Conservation (phyloP, 2,113 vertebrate genomes). For the Pedetes capensis region DNA sequence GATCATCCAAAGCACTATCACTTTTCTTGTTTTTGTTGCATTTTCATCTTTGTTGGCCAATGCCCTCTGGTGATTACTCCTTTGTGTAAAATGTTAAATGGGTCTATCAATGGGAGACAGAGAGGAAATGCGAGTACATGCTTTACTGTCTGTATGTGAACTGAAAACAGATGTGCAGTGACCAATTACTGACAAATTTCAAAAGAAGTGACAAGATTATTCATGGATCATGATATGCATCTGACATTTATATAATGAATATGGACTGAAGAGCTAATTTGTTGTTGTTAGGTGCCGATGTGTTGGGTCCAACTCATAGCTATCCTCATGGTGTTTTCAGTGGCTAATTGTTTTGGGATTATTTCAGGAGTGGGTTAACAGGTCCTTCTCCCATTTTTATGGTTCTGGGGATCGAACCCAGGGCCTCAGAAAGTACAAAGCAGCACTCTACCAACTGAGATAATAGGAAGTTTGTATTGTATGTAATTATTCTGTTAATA, state of each 20-base stretch:
- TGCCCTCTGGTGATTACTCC: background rate
- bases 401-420: too few species aligned
- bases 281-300: too few species aligned
- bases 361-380: too few species aligned
- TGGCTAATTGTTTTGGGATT: too few species aligned
- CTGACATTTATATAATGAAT: background rate
- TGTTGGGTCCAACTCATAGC: too few species aligned
- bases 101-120: background rate
- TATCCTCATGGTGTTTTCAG: too few species aligned
- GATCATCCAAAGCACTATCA: background rate
- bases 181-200: background rate
- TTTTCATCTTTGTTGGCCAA: background rate
- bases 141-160: background rate
- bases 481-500: background rate
- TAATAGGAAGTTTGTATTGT: background rate
- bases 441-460: too few species aligned
- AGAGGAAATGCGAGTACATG: background rate
- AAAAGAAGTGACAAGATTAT: background rate
- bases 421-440: too few species aligned
- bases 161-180: background rate
- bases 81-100: background rate
- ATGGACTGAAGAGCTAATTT: background rate
- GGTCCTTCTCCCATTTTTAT: too few species aligned
- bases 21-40: background rate
- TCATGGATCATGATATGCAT: background rate